phyloP scores from a whole-genome alignment of 1,140 invertebrate species.

The Bombus confusus region DNA sequence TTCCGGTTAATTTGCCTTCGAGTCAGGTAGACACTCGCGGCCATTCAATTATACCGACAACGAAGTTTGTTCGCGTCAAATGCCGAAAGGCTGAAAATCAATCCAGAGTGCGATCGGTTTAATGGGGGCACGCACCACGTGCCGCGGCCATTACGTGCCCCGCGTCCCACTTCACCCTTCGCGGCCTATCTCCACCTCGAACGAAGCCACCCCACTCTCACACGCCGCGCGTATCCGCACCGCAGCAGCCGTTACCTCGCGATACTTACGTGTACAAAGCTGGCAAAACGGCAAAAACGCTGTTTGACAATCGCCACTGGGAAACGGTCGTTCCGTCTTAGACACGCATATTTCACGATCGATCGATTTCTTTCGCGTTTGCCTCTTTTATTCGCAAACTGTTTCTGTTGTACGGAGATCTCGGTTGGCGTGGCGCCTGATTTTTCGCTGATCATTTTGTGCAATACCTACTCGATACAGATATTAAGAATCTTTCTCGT shows the following conservation, averaged over 20 bases:
- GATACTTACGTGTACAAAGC: constrained; percentile 43
- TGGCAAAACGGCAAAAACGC: constrained; percentile 31
- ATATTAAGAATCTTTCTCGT: neutral
- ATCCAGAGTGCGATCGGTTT: constrained; percentile 72
- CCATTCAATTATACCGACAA: constrained; percentile 80
- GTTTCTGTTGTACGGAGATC: neutral
- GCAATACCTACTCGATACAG: neutral
- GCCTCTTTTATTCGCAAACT: neutral
- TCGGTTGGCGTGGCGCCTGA: too few relatives aligned
- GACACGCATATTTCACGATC: neutral
- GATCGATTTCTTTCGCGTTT: neutral
- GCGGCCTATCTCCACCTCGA: constrained; percentile 29
- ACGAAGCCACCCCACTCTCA: constrained; percentile 8
- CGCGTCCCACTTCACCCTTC: constrained; percentile 19
- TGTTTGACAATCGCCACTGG: neutral
- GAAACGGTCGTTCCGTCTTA: neutral
- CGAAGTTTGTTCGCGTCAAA: constrained; percentile 78
- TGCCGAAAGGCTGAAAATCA: constrained; percentile 78
- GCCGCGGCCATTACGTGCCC: constrained; percentile 68
- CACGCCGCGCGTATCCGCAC: constrained; percentile 68
- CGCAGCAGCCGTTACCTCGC: constrained; percentile 44
- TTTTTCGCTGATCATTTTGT: too few relatives aligned
- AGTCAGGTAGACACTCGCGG: constrained; percentile 75
- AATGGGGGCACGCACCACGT: constrained; percentile 73
- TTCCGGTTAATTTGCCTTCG: constrained; percentile 79